Evolutionary conservation across 64 coral and sea anemone species (phyloP).

Genomic region (Pocillopora verrucosa): DNA sequence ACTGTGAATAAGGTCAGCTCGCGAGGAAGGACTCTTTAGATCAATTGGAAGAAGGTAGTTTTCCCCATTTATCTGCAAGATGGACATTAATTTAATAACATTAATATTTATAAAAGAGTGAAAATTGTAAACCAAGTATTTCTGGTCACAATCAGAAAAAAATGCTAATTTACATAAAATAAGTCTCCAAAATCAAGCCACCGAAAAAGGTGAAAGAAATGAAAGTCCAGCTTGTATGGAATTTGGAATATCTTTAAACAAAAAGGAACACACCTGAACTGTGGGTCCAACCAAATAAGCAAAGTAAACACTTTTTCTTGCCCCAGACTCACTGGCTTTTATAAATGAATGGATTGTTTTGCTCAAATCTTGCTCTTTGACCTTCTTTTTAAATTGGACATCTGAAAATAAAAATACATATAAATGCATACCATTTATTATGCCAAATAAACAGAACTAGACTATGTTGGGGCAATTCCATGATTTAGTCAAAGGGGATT

Average conservation of each 20-base stretch:
- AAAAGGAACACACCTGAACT: slow-evolving; percentile 34
- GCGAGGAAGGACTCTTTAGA: background rate
- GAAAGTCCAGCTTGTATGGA: too few relatives aligned
- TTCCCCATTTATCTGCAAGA: slow-evolving; percentile 54
- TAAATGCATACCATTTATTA: too few relatives aligned
- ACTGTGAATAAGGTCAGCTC: slow-evolving; percentile 48
- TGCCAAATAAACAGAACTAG: too few relatives aligned
- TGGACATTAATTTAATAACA: background rate
- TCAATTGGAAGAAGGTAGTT: slow-evolving; percentile 64
- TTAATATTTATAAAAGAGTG: too few relatives aligned
- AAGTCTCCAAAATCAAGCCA: too few relatives aligned
- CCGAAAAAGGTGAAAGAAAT: too few relatives aligned
- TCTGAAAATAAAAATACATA: background rate
- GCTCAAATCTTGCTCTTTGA: background rate
- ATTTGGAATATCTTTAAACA: background rate
- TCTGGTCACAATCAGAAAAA: too few relatives aligned
- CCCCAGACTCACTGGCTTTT: background rate
- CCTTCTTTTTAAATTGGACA: background rate
- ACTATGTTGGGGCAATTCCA: too few relatives aligned
- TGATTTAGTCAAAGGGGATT: too few relatives aligned
- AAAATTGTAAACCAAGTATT: too few relatives aligned
- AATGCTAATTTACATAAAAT: too few relatives aligned
- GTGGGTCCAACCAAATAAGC: slow-evolving; percentile 52
- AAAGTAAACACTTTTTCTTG: slow-evolving; percentile 22
- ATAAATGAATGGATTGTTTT: background rate